Evolutionary conservation across 2,888 invertebrate species (phyloP), one percentile per base, ranked within the genome.

Genomic region (Lumbricus terrestris): DNA sequence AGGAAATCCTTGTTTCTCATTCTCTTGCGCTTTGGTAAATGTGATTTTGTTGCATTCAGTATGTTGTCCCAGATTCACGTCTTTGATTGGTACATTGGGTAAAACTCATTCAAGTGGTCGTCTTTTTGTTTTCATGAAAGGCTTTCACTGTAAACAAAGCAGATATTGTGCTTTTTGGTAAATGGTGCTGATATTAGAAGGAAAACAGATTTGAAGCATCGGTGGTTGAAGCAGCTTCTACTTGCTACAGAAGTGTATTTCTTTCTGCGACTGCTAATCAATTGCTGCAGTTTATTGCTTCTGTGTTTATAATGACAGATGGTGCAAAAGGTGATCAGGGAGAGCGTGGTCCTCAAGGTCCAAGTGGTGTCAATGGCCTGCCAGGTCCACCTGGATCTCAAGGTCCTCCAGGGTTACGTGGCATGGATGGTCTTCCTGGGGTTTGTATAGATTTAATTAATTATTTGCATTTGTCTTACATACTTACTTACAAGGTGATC

Each of bases 391-490:
- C 69, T 13, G 91, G 91, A 82, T 47, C 88, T 34, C 90, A 82
- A 83, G 90, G 90, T 42, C 89, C 89, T 16, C 91, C 90, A 23
- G 92, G 92, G 23, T 89, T 42, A n/a, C 89, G 88, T 34, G 92
- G 92, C 18, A 42, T n/a, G 20, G 88, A 91, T 83, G 92, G 92
- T 37, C 90, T 91, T 37, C 92, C 92, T 34, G 92, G 92, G 90
- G 92, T 92, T 85, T 90, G 91, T 88, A 69, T 23, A 23, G 47
- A 5, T 47, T 47, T 47, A 23, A 47, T 69, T 69, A 89, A 40
- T 20, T n/a, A 54, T 40, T 47, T 88, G 29, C n/a, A 34, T 33
- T 38, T 20, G 34, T 11, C 40, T 40, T 40, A 6, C 47, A 42
- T 40, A 40, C 40, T 11, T 40, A 40, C 40, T 11, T 15, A 40